Percentiles rank a stretch among this genome's conserved stretches.
Conservation (phyloP, 2,888 invertebrate species). For the Nemotelus pantherinus region DNA sequence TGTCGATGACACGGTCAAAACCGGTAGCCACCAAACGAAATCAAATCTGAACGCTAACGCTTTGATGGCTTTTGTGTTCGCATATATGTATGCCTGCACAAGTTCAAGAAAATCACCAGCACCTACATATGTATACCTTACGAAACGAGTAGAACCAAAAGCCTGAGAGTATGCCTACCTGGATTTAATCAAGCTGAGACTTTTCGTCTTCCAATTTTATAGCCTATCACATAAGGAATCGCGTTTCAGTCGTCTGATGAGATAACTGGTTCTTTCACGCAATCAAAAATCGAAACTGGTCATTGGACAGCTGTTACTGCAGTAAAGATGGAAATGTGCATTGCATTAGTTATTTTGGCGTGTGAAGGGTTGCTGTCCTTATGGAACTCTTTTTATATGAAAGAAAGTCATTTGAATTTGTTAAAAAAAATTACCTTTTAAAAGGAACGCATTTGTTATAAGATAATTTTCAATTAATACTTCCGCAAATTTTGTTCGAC, state of each 20-base stretch:
- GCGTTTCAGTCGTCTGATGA: conserved; percentile 23
- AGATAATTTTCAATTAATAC: too few relatives aligned
- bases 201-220: conserved; percentile 46
- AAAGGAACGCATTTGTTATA: too few relatives aligned
- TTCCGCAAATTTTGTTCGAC: too few relatives aligned
- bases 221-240: conserved; percentile 46
- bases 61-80: too few relatives aligned
- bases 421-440: too few relatives aligned
- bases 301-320: conserved; percentile 23
- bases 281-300: conserved; percentile 22
- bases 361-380: too few relatives aligned
- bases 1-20: conserved; percentile 39
- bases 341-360: background rate
- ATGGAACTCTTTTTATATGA: too few relatives aligned
- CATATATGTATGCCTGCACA: too few relatives aligned
- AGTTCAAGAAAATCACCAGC: too few relatives aligned
- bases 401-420: too few relatives aligned
- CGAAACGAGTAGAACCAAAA: too few relatives aligned
- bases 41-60: conserved; percentile 46
- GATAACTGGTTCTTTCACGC: conserved; percentile 47
- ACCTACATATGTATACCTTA: too few relatives aligned
- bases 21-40: conserved; percentile 49
- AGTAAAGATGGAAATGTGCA: conserved; percentile 35
- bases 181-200: conserved; percentile 12
- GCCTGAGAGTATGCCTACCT: background rate